phyloP scores from a whole-genome alignment of 2,113 vertebrate species.

The Osmerus eperlanus region DNA sequence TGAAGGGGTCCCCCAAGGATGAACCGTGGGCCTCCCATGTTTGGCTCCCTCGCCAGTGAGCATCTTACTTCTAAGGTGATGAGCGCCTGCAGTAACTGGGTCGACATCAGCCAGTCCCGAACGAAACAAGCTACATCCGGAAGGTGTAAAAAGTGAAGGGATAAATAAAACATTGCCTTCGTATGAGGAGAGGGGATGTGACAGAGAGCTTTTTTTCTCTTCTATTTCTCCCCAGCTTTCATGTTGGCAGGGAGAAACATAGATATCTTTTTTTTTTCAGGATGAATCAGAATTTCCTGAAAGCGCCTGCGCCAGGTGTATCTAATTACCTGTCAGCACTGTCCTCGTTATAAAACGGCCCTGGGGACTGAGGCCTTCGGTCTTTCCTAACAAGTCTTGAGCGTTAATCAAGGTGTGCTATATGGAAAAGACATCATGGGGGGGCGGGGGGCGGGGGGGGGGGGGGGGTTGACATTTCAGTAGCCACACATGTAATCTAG shows the following conservation, averaged over 20 bases:
- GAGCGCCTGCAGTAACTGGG: conserved; percentile 38
- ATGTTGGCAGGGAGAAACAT: conserved; percentile 54
- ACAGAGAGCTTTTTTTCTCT: conserved; percentile 39
- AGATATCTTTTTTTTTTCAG: conserved; percentile 50
- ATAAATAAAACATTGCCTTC: conserved; percentile 68
- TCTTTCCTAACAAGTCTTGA: conserved; percentile 50
- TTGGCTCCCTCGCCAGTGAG: conserved; percentile 39
- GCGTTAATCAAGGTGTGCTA: conserved; percentile 53
- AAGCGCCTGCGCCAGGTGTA: conserved; percentile 65
- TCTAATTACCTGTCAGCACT: conserved; percentile 74
- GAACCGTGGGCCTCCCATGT: conserved; percentile 32
- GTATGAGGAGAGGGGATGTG: conserved; percentile 52
- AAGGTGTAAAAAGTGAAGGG: conserved; percentile 46
- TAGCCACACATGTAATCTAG: not conserved
- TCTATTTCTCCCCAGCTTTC: conserved; percentile 41
- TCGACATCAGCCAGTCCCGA: conserved; percentile 51
- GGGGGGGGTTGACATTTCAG: not conserved
- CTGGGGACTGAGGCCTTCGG: conserved; percentile 44
- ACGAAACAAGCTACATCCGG: conserved; percentile 52
- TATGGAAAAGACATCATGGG: conserved; percentile 14
- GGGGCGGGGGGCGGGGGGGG: not conserved
- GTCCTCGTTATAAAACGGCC: conserved; percentile 64
- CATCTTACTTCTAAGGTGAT: conserved; percentile 39
- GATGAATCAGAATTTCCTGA: conserved; percentile 67
- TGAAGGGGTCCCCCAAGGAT: conserved; percentile 19